Base-by-base conservation (phyloP, 1,140 invertebrate genomes). In the Scaptomyza graminum region DNA sequence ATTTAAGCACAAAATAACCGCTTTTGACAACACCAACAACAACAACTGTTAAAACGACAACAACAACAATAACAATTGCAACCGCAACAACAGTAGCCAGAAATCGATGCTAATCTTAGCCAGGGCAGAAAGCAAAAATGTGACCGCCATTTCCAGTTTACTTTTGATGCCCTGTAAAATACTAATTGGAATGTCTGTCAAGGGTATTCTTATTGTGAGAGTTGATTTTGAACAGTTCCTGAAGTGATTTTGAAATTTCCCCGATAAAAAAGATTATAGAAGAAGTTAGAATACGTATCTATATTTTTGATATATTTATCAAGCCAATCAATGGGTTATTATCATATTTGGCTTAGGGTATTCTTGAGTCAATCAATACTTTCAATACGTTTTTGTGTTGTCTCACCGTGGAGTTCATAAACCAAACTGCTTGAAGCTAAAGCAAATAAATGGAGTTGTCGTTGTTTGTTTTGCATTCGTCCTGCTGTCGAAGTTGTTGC, bases 21-120 rank as follows among this genome's bases (percentile, higher is more conserved):
- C 79, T 83, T 82, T 74, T 78, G 74, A 81, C 73, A 81, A 81
- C 67, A 68, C 70, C 63, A 31, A 31, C 31, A 68, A 22, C 76
- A 81, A 64, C 74, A 81, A 46, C 52, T 51, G 41, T 60, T 64
- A 46, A 61, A 49, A 8, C 43, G 41, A 47, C 69, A 62, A 47
- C 44, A 61, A 59, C 39, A 63, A 51, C 18, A 54, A 46, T 61
- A 64, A 43, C 74, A 65, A 61, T 46, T 71, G 64, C 55, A 63
- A 28, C 55, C 63, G 56, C 77, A 46, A 74, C 76, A 71, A 79
- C 82, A 76, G 82, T 82, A 87, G 78, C 82, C 82, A 87, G 75
- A 88, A 79, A 85, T 87, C 78, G 82, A 85, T 85, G 81, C 81
- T 87, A 85, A 85, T 85, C 82, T 81, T 79, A 75, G 61, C 44